Percentiles rank a stretch among this genome's conserved stretches.
These are phyloP conservation scores for Trichonephila clavipes DNA, from an alignment of 1,140 invertebrate genomes.

Conservation along the genomic window DNA sequence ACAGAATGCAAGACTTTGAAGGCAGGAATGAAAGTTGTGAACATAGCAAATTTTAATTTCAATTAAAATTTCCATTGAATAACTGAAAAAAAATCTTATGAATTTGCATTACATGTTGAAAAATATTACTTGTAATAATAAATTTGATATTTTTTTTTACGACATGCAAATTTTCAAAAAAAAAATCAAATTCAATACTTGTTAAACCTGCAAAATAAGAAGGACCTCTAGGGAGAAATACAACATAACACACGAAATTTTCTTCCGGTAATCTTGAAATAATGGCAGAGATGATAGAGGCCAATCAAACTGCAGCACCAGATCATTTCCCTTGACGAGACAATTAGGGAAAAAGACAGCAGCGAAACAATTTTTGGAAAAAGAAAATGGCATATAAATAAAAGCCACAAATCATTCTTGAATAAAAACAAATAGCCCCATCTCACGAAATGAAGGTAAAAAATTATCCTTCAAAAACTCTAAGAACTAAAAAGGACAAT, in stretches of 20 bases:
- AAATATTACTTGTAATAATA: too few relatives aligned
- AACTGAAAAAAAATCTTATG: too few relatives aligned
- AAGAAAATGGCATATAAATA: background rate
- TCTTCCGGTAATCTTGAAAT: background rate
- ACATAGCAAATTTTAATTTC: too few relatives aligned
- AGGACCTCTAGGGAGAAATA: too few relatives aligned
- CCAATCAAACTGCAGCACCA: background rate
- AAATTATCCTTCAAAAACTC: constrained; percentile 2
- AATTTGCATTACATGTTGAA: too few relatives aligned
- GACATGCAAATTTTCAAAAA: too few relatives aligned
- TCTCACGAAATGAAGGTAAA: background rate
- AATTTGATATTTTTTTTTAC: too few relatives aligned
- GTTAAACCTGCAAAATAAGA: too few relatives aligned
- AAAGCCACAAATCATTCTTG: background rate
- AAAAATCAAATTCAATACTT: too few relatives aligned
- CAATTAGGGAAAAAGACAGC: background rate
- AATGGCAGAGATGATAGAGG: background rate
- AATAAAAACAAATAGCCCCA: background rate
- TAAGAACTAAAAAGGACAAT: background rate
- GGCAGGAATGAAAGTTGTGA: too few relatives aligned
- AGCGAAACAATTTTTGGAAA: background rate
- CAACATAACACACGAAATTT: background rate
- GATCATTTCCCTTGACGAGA: background rate
- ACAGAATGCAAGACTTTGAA: too few relatives aligned
- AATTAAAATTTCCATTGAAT: too few relatives aligned